Conservation (phyloP, 2,797 vertebrate genomes). For the Remorina albescens region DNA sequence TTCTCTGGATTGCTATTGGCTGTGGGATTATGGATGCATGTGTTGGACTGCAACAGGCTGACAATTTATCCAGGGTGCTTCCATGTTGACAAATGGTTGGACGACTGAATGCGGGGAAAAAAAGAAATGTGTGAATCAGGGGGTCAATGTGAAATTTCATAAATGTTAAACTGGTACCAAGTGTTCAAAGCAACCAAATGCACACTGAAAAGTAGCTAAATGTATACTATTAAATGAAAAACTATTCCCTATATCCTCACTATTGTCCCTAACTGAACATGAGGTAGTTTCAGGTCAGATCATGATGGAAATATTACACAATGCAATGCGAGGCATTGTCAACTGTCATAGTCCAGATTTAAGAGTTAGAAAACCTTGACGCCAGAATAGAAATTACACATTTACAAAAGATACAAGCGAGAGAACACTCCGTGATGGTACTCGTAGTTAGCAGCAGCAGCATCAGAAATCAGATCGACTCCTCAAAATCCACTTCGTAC, state of each 20-base stretch:
- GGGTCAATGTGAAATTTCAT: not conserved
- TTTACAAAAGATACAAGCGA: no score
- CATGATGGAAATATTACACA: no score
- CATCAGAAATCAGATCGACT: conserved; percentile 39
- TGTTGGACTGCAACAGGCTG: not conserved
- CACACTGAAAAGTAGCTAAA: not conserved
- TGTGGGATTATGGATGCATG: not conserved
- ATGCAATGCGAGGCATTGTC: not conserved
- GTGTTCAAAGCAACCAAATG: not conserved
- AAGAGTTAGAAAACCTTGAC: not conserved
- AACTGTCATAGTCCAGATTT: not conserved
- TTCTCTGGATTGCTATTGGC: not conserved
- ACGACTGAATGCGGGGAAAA: not conserved
- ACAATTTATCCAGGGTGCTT: not conserved
- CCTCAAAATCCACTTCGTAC: conserved; percentile 30
- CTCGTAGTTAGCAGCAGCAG: conserved; percentile 63
- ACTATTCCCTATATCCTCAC: not conserved
- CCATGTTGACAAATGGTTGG: not conserved
- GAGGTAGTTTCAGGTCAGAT: not conserved
- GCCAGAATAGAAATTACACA: conserved; percentile 12
- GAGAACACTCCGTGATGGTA: conserved; percentile 23
- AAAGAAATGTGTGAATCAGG: not conserved
- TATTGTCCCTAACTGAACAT: not conserved
- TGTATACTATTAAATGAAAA: conserved; percentile 2
- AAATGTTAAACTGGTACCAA: not conserved